Evolutionary conservation across 2,888 invertebrate genomes (phyloP).

Genomic region (Cephonodes hylas): DNA sequence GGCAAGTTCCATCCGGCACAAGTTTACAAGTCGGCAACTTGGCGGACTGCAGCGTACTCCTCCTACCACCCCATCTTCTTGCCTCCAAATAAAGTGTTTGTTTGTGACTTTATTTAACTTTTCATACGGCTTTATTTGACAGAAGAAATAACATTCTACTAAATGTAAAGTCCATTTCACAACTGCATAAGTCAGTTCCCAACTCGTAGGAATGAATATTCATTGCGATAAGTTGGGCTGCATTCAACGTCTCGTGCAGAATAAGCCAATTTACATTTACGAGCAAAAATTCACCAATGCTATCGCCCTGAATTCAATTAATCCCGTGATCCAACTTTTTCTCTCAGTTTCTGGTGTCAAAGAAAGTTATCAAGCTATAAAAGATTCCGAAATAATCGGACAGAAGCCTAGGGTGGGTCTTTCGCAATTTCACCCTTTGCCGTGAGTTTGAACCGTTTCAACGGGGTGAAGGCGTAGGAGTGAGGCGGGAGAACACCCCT

Average conservation of each 20-base stretch:
- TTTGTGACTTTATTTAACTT: slow-evolving; percentile 32
- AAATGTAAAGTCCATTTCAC: neutral
- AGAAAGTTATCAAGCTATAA: slow-evolving; percentile 54
- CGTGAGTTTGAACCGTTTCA: slow-evolving; percentile 57
- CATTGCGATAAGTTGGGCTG: neutral
- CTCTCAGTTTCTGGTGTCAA: slow-evolving; percentile 43
- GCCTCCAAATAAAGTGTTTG: slow-evolving; percentile 49
- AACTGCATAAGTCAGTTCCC: neutral
- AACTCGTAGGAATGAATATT: neutral
- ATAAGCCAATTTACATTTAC: neutral
- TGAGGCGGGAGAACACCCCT: slow-evolving; percentile 39
- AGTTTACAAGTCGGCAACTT: slow-evolving; percentile 57
- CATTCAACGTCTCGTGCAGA: neutral
- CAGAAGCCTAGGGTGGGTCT: slow-evolving; percentile 57
- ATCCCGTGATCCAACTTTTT: slow-evolving; percentile 37
- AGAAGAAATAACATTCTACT: slow-evolving; percentile 11
- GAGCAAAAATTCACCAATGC: neutral
- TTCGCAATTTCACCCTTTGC: slow-evolving; percentile 63
- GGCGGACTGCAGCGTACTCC: slow-evolving; percentile 46
- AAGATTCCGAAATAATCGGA: slow-evolving; percentile 68
- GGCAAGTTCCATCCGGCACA: slow-evolving; percentile 50
- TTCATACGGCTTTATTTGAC: slow-evolving; percentile 26
- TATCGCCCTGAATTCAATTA: slow-evolving; percentile 15
- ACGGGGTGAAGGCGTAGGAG: slow-evolving; percentile 52
- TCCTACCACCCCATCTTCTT: slow-evolving; percentile 40